A percentile compares a stretch with the other conserved stretches of the same genome.
phyloP scores from a whole-genome alignment of 1,140 invertebrate genomes.

The Brachionus angularis region DNA sequence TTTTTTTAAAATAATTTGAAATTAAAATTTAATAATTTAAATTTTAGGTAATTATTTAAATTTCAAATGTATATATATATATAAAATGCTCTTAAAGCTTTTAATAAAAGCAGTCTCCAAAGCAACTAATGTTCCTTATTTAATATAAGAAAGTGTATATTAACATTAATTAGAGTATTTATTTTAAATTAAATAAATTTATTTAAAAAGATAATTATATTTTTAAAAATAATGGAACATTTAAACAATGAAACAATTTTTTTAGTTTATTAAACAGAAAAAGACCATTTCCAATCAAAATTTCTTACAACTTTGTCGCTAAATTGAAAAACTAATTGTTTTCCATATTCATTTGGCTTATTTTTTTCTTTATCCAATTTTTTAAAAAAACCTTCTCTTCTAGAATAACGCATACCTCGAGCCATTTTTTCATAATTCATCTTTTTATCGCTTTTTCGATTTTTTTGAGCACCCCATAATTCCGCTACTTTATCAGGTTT shows the following conservation, averaged over 20 bases:
- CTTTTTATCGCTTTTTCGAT: slow-evolving; percentile 42
- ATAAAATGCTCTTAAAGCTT: too few species aligned
- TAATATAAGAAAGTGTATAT: too few species aligned
- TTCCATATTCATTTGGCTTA: slow-evolving; percentile 41
- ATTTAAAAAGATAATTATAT: too few species aligned
- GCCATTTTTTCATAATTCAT: slow-evolving; percentile 44
- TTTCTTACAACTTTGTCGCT: slow-evolving; percentile 40
- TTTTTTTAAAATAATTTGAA: too few species aligned
- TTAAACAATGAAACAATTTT: slow-evolving; percentile 6
- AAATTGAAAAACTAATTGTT: slow-evolving; percentile 42
- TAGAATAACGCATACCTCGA: slow-evolving; percentile 42
- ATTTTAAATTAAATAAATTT: too few species aligned
- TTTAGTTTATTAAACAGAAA: slow-evolving; percentile 13
- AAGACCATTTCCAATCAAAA: slow-evolving; percentile 34
- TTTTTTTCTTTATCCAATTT: slow-evolving; percentile 41
- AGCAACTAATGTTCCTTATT: too few species aligned
- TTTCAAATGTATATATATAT: too few species aligned
- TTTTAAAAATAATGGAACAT: too few species aligned
- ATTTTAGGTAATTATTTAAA: too few species aligned
- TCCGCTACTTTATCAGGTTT: slow-evolving; percentile 40
- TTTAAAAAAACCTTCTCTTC: slow-evolving; percentile 42
- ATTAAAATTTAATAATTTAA: too few species aligned
- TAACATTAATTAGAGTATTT: too few species aligned
- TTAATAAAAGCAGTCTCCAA: too few species aligned
- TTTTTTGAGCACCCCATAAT: slow-evolving; percentile 39